A percentile compares a stretch with the other conserved stretches of the same genome.
Conservation (phyloP, 2,797 vertebrate species). For the Spea hammondii region DNA sequence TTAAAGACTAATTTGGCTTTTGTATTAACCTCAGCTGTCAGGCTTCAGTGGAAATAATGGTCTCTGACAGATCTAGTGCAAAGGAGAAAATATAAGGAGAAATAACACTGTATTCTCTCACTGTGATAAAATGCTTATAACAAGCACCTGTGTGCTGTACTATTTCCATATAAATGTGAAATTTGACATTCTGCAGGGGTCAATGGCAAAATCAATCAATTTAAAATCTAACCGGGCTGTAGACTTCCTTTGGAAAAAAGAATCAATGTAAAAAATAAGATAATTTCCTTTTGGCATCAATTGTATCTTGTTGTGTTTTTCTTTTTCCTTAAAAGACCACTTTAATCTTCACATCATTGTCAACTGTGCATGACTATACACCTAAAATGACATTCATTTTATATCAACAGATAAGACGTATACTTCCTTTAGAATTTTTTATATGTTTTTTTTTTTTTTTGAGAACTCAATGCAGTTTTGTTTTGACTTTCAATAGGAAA, state of each 20-base stretch:
- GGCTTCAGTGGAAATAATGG: slow-evolving; percentile 50
- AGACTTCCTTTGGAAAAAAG: slow-evolving; percentile 39
- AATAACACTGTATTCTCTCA: slow-evolving; percentile 31
- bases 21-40: slow-evolving; percentile 48
- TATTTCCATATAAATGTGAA: slow-evolving; percentile 59
- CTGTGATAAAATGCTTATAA: slow-evolving; percentile 52
- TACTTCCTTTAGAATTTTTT: too few relatives aligned
- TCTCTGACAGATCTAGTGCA: slow-evolving; percentile 47
- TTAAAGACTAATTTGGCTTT: slow-evolving; percentile 23
- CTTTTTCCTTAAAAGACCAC: background rate
- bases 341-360: slow-evolving; percentile 18
- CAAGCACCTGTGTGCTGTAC: slow-evolving; percentile 28
- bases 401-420: background rate
- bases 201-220: slow-evolving; percentile 50
- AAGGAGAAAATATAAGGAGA: slow-evolving; percentile 21
- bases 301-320: slow-evolving; percentile 31
- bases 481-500: too few relatives aligned
- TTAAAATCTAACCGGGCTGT: slow-evolving; percentile 54
- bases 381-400: too few relatives aligned
- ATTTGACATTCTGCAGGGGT: slow-evolving; percentile 52
- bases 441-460: too few relatives aligned
- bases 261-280: slow-evolving; percentile 18
- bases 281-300: slow-evolving; percentile 31
- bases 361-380: background rate
- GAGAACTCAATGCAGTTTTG: background rate